These are phyloP conservation scores for Habrosyne pyritoides DNA, from an alignment of 2,888 invertebrate genomes.

Conservation along the genomic window DNA sequence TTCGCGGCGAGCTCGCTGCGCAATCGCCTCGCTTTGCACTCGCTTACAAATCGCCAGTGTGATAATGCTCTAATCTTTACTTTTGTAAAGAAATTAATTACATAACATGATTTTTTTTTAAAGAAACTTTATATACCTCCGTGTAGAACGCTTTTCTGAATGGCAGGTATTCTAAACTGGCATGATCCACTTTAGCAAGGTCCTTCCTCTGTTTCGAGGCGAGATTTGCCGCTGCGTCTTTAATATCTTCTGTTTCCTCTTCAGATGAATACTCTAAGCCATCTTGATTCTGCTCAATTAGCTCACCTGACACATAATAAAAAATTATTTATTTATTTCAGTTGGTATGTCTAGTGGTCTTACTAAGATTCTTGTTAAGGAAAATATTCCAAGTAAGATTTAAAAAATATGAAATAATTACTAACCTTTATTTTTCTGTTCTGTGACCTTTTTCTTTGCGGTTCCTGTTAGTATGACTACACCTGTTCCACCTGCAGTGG, in stretches of 20 bases:
- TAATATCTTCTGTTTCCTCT: conserved; percentile 97
- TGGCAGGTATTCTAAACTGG: conserved; percentile 92
- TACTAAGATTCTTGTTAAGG: too few species aligned
- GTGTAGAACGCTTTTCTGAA: conserved; percentile 98
- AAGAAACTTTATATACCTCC: conserved; percentile 88
- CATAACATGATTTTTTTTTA: too few species aligned
- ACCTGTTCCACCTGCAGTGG: conserved; percentile 77
- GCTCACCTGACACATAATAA: conserved; percentile 86
- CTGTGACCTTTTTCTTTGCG: conserved; percentile 90
- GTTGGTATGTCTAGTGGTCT: too few species aligned
- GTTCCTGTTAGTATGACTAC: conserved; percentile 93
- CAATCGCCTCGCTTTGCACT: too few species aligned
- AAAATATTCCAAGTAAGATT: too few species aligned
- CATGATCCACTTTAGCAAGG: conserved; percentile 95
- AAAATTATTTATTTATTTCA: too few species aligned
- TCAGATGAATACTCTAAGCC: conserved; percentile 98
- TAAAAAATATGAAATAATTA: not conserved
- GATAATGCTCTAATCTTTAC: too few species aligned
- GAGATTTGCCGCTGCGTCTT: conserved; percentile 93
- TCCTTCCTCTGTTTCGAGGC: conserved; percentile 97
- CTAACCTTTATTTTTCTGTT: conserved; percentile 88
- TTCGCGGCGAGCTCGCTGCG: too few species aligned
- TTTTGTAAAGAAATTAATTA: too few species aligned
- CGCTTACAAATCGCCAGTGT: too few species aligned
- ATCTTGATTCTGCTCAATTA: conserved; percentile 99